Evolutionary conservation across 2,797 vertebrate genomes (phyloP).

Genomic region (Poecilia velifera): DNA sequence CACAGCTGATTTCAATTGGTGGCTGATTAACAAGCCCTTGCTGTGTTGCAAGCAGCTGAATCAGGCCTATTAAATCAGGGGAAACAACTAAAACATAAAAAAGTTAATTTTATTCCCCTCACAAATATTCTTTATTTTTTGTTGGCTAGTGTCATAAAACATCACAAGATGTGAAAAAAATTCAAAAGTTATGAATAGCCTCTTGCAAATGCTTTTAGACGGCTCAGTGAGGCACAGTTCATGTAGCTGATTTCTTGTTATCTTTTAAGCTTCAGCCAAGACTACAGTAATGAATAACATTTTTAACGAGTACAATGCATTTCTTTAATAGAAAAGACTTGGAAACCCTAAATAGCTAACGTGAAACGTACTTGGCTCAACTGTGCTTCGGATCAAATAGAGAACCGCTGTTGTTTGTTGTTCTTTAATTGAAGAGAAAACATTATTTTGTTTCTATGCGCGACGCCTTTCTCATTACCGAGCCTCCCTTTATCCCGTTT

Average conservation of each 20-base stretch:
- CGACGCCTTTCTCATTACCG: neutral
- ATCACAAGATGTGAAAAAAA: neutral
- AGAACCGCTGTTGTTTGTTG: neutral
- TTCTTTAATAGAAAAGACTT: neutral
- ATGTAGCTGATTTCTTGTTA: neutral
- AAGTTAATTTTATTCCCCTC: neutral
- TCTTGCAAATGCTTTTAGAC: neutral
- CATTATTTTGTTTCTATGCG: neutral
- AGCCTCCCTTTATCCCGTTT: slow-evolving; percentile 15
- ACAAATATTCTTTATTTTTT: neutral
- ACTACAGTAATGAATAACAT: neutral
- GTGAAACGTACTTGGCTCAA: neutral
- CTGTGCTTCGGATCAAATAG: neutral
- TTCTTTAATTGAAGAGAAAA: slow-evolving; percentile 5
- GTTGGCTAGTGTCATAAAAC: neutral
- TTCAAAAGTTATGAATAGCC: neutral
- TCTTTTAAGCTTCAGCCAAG: neutral
- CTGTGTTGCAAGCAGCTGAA: too few species aligned
- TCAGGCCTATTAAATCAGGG: too few species aligned
- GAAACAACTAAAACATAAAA: neutral
- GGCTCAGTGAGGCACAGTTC: neutral
- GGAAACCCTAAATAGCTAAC: neutral
- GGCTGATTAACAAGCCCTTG: too few species aligned
- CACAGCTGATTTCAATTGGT: too few species aligned
- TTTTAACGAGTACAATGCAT: neutral